Evolutionary conservation across 2,113 vertebrate genomes (phyloP).

Genomic region (Panthera tigris): DNA sequence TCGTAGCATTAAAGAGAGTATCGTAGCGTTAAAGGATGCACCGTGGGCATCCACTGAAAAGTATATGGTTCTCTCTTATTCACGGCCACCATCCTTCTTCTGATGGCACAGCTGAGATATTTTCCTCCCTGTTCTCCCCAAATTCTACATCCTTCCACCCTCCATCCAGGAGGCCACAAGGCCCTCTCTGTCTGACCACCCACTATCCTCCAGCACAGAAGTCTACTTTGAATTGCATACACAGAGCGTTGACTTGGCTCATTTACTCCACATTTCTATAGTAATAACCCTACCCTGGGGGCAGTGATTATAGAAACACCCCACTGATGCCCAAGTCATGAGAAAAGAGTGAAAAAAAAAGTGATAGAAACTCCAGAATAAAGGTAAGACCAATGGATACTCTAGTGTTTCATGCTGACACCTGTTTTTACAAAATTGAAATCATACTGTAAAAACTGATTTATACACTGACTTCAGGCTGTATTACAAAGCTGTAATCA

Average conservation of each 20-base stretch:
- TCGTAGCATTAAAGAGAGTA: neutral
- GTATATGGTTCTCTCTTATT: neutral
- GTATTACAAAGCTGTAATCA: too few species aligned
- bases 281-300: neutral
- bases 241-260: neutral
- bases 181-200: neutral
- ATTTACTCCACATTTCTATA: neutral
- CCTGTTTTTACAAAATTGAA: neutral
- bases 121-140: neutral
- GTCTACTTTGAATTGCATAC: neutral
- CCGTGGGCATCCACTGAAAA: neutral
- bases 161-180: neutral
- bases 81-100: neutral
- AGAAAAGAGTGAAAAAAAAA: neutral
- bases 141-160: neutral
- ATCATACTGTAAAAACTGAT: neutral
- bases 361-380: neutral
- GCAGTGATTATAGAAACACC: neutral
- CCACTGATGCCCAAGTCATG: too few species aligned
- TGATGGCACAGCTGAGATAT: neutral
- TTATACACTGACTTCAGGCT: too few species aligned
- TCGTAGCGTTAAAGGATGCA: too few species aligned
- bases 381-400: neutral
- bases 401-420: neutral
- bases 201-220: neutral